Base-by-base conservation (phyloP, 2,888 invertebrate species). In the Hermaeophaga mercurialis region DNA sequence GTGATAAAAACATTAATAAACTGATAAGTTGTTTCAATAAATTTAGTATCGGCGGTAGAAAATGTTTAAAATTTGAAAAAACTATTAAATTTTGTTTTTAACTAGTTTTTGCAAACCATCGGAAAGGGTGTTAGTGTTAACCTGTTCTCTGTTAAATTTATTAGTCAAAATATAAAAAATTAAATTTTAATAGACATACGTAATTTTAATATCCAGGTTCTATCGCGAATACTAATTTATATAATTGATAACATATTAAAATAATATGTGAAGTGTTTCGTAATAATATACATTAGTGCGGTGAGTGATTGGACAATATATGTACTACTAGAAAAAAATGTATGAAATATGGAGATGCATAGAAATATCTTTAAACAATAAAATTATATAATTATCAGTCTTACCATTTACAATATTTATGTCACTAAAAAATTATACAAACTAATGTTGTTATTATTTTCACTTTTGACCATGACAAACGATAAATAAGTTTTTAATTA, bases 1-100 rank as follows among this genome's bases (percentile, higher is more conserved):
- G 15, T 12, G 48, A 48, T 38, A 48, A 39, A 48, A 48, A 28
- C 33, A 28, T 48, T 48, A 39, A 43, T 43, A 24, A 26, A 24
- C 43, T 24, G 43, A 43, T 43, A 43, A 43, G 22, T 39, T 18
- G n/a, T 19, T 39, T 39, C 39, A 39, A 39, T 46, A 24, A 46
- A 18, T 33, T 31, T 31, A 31, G 31, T 31, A 31, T n/a, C 12
- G 6, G 31, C n/a, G 18, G 39, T 18, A 39, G 39, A 39, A 39
- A 19, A 19, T 17, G 14, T 12, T 12, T 12, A 12, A 12, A 34
- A 34, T 12, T 5, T 3, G 11, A 34, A 38, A 22, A n/a, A n/a
- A n/a, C n/a, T n/a, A n/a, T n/a, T n/a, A n/a, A n/a, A n/a, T n/a
- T n/a, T n/a, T n/a, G n/a, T n/a, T n/a, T n/a, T n/a, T n/a, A n/a